Evolutionary conservation across 1,140 invertebrate genomes (phyloP).

Genomic region (Drosophila rhopaloa): DNA sequence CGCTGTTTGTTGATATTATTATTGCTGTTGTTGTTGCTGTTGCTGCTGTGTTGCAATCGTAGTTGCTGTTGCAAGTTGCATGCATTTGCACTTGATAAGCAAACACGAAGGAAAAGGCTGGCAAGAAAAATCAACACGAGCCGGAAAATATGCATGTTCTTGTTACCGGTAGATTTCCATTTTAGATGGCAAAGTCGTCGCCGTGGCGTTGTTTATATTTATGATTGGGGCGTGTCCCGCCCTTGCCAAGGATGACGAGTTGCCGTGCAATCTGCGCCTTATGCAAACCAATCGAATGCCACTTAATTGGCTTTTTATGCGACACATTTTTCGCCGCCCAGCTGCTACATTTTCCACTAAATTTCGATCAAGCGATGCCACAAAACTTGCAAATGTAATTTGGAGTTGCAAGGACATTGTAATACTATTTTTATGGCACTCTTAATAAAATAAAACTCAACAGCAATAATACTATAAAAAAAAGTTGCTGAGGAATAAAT

Average conservation of each 20-base stretch:
- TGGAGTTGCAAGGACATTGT: slow-evolving; percentile 65
- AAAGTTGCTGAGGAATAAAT: slow-evolving; percentile 35
- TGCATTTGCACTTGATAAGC: slow-evolving; percentile 74
- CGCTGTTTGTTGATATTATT: slow-evolving; percentile 38
- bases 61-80: slow-evolving; percentile 46
- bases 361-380: slow-evolving; percentile 58
- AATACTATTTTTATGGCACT: slow-evolving; percentile 69
- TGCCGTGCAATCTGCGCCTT: slow-evolving; percentile 32
- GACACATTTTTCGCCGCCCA: slow-evolving; percentile 50
- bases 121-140: slow-evolving; percentile 72
- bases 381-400: slow-evolving; percentile 52
- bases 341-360: slow-evolving; percentile 41
- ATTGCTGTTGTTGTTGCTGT: slow-evolving; percentile 31
- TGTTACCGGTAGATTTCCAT: slow-evolving; percentile 78
- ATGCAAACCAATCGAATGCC: slow-evolving; percentile 65
- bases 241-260: slow-evolving; percentile 4
- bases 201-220: slow-evolving; percentile 53
- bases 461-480: slow-evolving; percentile 27
- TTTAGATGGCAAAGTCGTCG: slow-evolving; percentile 65
- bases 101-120: slow-evolving; percentile 55
- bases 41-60: slow-evolving; percentile 8
- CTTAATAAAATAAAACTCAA: slow-evolving; percentile 52
- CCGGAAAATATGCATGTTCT: slow-evolving; percentile 73
- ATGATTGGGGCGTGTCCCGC: slow-evolving; percentile 61
- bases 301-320: slow-evolving; percentile 69